Conservation (phyloP, 2,113 vertebrate genomes). For the Xyliphius kryptos region DNA sequence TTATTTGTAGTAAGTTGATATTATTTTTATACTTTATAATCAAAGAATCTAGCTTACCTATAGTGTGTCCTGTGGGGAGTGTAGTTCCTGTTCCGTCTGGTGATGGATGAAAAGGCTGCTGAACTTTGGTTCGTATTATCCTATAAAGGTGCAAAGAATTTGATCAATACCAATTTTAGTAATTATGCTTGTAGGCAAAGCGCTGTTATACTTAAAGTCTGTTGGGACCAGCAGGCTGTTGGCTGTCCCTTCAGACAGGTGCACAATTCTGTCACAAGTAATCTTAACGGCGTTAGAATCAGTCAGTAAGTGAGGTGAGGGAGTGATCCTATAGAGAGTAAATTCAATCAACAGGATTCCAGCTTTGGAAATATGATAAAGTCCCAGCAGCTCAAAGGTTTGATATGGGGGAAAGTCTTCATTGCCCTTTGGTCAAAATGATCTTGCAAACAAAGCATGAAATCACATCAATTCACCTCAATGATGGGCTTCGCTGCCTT, state of each 20-base stretch:
- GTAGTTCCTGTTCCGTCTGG: slow-evolving; percentile 84
- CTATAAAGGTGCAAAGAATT: slow-evolving; percentile 66
- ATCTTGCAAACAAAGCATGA: slow-evolving; percentile 68
- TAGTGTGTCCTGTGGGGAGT: slow-evolving; percentile 91
- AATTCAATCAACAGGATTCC: slow-evolving; percentile 69
- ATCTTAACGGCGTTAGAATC: slow-evolving; percentile 57
- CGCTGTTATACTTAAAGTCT: slow-evolving; percentile 42
- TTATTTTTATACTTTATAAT: neutral
- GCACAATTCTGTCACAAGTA: slow-evolving; percentile 57
- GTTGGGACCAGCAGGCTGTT: slow-evolving; percentile 2
- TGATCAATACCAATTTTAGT: slow-evolving; percentile 47
- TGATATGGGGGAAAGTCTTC: slow-evolving; percentile 71
- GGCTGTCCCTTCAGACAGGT: slow-evolving; percentile 45
- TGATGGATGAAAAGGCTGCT: slow-evolving; percentile 98
- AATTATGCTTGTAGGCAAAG: slow-evolving; percentile 23
- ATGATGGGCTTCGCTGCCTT: slow-evolving; percentile 71
- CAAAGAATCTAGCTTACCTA: slow-evolving; percentile 72
- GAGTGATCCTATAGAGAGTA: slow-evolving; percentile 58
- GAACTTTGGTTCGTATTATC: slow-evolving; percentile 99
- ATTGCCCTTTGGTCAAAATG: slow-evolving; percentile 74
- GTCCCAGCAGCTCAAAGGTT: slow-evolving; percentile 65
- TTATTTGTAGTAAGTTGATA: too few relatives aligned
- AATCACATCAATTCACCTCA: slow-evolving; percentile 67
- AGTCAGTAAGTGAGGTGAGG: slow-evolving; percentile 57
- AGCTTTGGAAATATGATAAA: slow-evolving; percentile 71